These are phyloP conservation scores for Tapirus indicus DNA, from an alignment of 2,797 vertebrate species.

Conservation along the genomic window DNA sequence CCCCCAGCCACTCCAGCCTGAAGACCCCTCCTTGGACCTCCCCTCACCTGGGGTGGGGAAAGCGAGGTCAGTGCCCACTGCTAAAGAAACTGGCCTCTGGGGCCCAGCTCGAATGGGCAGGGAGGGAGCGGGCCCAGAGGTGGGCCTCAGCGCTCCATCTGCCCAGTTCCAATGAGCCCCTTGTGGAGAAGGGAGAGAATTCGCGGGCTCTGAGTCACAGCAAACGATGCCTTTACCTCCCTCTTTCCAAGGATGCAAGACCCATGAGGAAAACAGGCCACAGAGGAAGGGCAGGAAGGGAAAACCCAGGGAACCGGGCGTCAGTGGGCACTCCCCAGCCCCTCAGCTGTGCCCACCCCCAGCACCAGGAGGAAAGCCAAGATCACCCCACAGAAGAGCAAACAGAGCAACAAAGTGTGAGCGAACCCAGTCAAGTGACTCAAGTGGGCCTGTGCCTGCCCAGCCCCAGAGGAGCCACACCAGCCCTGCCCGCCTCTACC, in stretches of 20 bases:
- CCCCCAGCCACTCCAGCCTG: background rate
- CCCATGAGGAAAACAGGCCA: background rate
- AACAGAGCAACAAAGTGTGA: slow-evolving; percentile 31
- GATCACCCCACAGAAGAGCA: slow-evolving; percentile 56
- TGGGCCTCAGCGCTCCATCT: fast-evolving
- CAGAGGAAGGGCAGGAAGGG: background rate
- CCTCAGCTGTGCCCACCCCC: background rate
- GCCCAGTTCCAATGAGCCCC: background rate
- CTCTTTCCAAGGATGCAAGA: background rate
- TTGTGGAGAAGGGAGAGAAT: background rate
- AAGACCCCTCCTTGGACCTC: background rate
- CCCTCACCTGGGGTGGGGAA: background rate
- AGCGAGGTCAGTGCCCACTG: background rate
- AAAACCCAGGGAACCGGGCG: background rate
- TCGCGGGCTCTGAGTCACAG: background rate
- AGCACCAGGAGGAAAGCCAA: background rate
- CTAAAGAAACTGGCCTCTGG: background rate
- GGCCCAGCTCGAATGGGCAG: background rate
- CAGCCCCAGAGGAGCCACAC: background rate
- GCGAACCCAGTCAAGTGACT: slow-evolving; percentile 67
- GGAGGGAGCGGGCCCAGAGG: background rate
- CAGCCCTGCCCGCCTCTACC: background rate
- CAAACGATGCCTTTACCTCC: background rate
- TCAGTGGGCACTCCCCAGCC: background rate
- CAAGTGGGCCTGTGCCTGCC: background rate